Percentiles rank a stretch among this genome's conserved stretches.
Conservation (phyloP, 2,113 vertebrate species). For the Xenopus borealis region DNA sequence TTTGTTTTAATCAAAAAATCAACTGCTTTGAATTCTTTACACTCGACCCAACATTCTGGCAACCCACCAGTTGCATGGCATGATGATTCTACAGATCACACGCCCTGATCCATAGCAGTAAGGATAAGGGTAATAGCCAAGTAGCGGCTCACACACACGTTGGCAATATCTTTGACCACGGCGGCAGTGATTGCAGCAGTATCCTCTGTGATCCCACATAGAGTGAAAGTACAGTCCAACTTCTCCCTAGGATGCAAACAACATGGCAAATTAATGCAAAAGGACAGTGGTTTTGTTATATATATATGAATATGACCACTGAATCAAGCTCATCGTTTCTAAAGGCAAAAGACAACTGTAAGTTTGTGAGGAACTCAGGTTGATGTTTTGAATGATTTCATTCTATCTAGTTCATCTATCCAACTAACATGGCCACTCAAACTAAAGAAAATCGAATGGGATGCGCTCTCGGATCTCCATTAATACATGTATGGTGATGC, state of each 20-base stretch:
- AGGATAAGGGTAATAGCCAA: constrained; percentile 88
- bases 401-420: too few relatives aligned
- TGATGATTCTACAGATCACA: constrained; percentile 90
- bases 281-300: too few relatives aligned
- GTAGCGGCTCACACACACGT: constrained; percentile 83
- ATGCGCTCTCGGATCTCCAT: too few relatives aligned
- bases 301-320: too few relatives aligned
- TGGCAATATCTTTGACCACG: constrained; percentile 86
- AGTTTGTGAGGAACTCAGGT: too few relatives aligned
- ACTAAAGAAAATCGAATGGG: too few relatives aligned
- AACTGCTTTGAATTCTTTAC: constrained; percentile 51
- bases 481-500: too few relatives aligned
- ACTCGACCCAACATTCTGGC: constrained; percentile 90
- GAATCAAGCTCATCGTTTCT: neutral
- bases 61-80: constrained; percentile 98
- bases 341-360: neutral
- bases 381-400: too few relatives aligned
- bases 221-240: constrained; percentile 83
- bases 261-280: neutral
- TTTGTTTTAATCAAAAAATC: neutral
- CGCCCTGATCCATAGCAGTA: constrained; percentile 93
- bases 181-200: constrained; percentile 87
- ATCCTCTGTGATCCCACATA: constrained; percentile 83
- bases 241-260: constrained; percentile 71
- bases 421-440: too few relatives aligned